These are phyloP conservation scores for Luehdorfia chinensis DNA, from an alignment of 1,140 invertebrate genomes.

Conservation along the genomic window DNA sequence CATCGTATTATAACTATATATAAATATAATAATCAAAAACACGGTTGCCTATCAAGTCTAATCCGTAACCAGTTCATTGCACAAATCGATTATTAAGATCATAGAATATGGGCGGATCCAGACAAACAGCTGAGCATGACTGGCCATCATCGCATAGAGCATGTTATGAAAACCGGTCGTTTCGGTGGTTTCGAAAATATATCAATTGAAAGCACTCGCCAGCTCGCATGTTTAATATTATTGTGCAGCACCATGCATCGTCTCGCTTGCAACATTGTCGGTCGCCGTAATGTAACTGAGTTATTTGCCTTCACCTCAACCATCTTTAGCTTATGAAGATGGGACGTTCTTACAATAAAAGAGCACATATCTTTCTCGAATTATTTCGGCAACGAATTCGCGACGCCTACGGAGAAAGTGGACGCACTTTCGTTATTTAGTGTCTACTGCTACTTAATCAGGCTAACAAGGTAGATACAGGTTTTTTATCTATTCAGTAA, in stretches of 20 bases:
- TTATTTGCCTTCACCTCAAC: conserved; percentile 29
- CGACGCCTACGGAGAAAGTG: conserved; percentile 16
- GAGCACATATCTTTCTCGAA: conserved; percentile 5
- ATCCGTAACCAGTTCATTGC: conserved; percentile 6
- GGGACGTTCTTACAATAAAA: conserved; percentile 24
- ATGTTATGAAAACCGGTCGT: conserved; percentile 67
- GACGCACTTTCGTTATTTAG: conserved; percentile 6
- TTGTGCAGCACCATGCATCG: conserved; percentile 40
- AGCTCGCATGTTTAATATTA: conserved; percentile 62
- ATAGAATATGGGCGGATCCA: conserved; percentile 6
- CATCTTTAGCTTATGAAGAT: conserved; percentile 22
- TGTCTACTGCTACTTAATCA: conserved; percentile 2
- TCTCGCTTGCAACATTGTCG: conserved; percentile 44
- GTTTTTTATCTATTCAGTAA: conserved; percentile 30
- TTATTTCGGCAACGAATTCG: conserved; percentile 5
- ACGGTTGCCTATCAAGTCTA: background rate
- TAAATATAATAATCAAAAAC: background rate
- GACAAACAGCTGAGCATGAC: conserved; percentile 20
- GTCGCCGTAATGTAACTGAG: conserved; percentile 42
- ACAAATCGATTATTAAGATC: conserved; percentile 5
- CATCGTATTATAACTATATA: background rate
- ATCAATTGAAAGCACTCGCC: conserved; percentile 64
- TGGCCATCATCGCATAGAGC: conserved; percentile 36
- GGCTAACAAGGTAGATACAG: conserved; percentile 19
- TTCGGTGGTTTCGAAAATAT: conserved; percentile 71